Evolutionary conservation across 1,140 invertebrate species (phyloP).

Genomic region (Eriocheir sinensis): DNA sequence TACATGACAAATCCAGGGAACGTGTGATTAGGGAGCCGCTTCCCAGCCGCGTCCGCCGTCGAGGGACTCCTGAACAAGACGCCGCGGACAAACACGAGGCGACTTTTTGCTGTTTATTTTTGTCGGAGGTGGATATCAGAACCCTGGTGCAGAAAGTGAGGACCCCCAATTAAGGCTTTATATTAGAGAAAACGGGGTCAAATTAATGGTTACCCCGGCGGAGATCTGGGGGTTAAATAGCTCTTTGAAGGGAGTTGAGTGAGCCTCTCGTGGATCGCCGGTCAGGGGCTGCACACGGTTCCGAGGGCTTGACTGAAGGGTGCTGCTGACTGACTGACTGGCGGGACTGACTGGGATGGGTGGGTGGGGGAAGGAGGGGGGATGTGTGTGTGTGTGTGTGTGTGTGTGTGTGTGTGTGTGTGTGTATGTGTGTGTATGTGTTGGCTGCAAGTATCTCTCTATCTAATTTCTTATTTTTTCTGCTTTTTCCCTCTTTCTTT

Average conservation of each 20-base stretch:
- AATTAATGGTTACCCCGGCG: not conserved
- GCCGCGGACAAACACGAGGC: not conserved
- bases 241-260: not conserved
- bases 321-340: not conserved
- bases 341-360: too few species aligned
- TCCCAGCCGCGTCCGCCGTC: not conserved
- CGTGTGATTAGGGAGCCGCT: not conserved
- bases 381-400: not conserved
- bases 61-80: not conserved
- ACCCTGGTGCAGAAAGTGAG: not conserved
- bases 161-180: conserved; percentile 1
- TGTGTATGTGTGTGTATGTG: conserved; percentile 1
- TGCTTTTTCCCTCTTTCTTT: too few species aligned
- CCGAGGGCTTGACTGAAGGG: not conserved
- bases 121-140: not conserved
- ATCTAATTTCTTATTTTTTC: not conserved
- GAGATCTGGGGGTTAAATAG: not conserved
- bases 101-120: conserved; percentile 14
- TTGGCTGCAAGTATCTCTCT: not conserved
- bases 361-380: too few species aligned
- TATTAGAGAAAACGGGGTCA: conserved; percentile 14
- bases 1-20: conserved; percentile 1
- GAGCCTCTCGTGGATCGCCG: not conserved
- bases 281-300: not conserved
- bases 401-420: not conserved